Evolutionary conservation across 2,888 invertebrate genomes (phyloP).

Genomic region (Cetonia aurata): DNA sequence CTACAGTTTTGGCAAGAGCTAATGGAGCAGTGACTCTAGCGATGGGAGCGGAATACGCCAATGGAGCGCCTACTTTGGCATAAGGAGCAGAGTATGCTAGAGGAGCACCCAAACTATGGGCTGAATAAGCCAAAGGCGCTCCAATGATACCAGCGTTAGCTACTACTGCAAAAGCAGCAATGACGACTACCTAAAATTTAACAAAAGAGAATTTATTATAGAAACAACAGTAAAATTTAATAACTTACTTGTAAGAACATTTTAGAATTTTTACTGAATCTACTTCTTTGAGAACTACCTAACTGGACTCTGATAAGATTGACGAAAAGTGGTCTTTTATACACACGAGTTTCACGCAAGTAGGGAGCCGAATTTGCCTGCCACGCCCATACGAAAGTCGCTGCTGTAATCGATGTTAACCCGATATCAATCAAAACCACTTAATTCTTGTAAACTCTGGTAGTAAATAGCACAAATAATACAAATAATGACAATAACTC

Average conservation of each 20-base stretch:
- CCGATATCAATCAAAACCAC: slow-evolving; percentile 16
- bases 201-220: too few species aligned
- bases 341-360: slow-evolving; percentile 10
- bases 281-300: background rate
- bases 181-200: slow-evolving; percentile 48
- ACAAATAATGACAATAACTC: too few species aligned
- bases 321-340: slow-evolving; percentile 10
- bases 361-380: slow-evolving; percentile 26
- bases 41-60: slow-evolving; percentile 52
- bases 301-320: background rate
- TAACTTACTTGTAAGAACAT: slow-evolving; percentile 14
- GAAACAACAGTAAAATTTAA: too few species aligned
- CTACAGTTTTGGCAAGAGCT: slow-evolving; percentile 54
- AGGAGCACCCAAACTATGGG: slow-evolving; percentile 49
- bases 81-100: slow-evolving; percentile 48
- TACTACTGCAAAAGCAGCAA: slow-evolving; percentile 51
- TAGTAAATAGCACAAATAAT: too few species aligned
- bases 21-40: slow-evolving; percentile 61
- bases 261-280: background rate
- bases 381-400: slow-evolving; percentile 29
- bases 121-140: slow-evolving; percentile 51
- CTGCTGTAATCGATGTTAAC: slow-evolving; percentile 8
- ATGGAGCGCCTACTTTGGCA: slow-evolving; percentile 30
- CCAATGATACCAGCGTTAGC: slow-evolving; percentile 49
- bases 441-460: too few species aligned